Evolutionary conservation across 2,797 vertebrate genomes (phyloP).

Genomic region (Amniataba percoides): DNA sequence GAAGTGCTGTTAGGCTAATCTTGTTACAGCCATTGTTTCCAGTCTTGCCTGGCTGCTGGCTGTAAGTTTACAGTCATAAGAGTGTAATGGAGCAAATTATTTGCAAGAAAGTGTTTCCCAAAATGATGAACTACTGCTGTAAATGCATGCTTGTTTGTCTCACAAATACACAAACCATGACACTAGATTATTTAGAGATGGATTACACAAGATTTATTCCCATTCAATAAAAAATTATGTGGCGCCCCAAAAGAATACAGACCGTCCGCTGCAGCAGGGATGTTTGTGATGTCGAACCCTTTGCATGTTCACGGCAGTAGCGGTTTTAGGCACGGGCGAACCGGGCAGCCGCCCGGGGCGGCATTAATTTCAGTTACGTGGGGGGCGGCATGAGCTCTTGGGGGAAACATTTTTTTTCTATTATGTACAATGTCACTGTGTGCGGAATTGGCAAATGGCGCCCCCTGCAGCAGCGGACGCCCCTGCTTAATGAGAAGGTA

Average conservation of each 20-base stretch:
- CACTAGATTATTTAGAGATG: conserved; percentile 2
- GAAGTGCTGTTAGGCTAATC: not conserved
- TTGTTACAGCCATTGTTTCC: not conserved
- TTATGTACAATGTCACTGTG: too few relatives aligned
- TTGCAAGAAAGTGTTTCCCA: not conserved
- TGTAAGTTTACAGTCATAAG: not conserved
- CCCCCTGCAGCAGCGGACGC: too few relatives aligned
- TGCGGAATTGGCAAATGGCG: too few relatives aligned
- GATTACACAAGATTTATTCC: not conserved
- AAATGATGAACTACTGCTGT: not conserved
- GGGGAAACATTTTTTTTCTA: too few relatives aligned
- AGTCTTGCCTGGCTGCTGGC: not conserved
- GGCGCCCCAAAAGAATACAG: not conserved
- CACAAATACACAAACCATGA: not conserved
- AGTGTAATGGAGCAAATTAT: not conserved
- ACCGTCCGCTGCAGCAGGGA: not conserved
- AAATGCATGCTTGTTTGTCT: not conserved
- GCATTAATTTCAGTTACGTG: too few relatives aligned
- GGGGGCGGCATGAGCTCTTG: too few relatives aligned
- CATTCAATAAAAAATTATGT: not conserved
- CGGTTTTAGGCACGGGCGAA: too few relatives aligned
- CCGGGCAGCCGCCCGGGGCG: too few relatives aligned
- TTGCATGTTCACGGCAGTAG: conserved; percentile 41
- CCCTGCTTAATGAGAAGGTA: too few relatives aligned
- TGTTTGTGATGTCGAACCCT: conserved; percentile 19